phyloP scores from a whole-genome alignment of 2,797 vertebrate genomes.

The Dermochelys coriacea region DNA sequence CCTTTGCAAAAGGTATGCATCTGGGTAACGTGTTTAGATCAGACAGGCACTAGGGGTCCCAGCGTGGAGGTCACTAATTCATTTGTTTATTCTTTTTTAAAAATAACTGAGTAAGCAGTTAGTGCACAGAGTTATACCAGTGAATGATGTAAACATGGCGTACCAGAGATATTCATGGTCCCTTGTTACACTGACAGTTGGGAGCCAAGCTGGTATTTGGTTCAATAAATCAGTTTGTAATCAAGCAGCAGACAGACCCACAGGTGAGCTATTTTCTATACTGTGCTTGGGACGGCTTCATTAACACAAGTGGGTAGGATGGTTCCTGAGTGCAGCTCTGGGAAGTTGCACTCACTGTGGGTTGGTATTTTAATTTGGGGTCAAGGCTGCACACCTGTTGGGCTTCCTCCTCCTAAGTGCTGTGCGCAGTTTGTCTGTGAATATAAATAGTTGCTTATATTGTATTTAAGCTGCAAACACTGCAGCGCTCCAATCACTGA shows the following conservation, averaged over 20 bases:
- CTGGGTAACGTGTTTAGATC: not conserved
- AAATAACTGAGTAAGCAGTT: not conserved
- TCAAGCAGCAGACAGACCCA: not conserved
- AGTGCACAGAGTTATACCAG: not conserved
- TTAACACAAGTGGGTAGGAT: not conserved
- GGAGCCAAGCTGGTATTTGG: not conserved
- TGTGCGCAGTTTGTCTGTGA: not conserved
- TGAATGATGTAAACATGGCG: not conserved
- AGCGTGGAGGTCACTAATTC: not conserved
- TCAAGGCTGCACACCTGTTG: no score
- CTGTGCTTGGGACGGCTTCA: not conserved
- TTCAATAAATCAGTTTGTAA: not conserved
- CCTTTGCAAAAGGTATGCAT: constrained; percentile 61
- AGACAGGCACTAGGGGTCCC: not conserved
- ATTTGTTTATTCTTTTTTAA: not conserved
- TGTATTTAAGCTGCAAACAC: not conserved
- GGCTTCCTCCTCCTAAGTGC: no score
- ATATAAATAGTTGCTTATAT: not conserved
- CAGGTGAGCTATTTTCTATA: not conserved
- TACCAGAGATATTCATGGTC: not conserved
- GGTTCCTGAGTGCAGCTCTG: not conserved
- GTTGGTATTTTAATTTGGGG: no score
- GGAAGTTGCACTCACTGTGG: not conserved
- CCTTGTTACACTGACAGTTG: not conserved
- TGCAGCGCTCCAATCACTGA: not conserved